Evolutionary conservation across 2,888 invertebrate species (phyloP).

Genomic region (Dysmachus trigonus): DNA sequence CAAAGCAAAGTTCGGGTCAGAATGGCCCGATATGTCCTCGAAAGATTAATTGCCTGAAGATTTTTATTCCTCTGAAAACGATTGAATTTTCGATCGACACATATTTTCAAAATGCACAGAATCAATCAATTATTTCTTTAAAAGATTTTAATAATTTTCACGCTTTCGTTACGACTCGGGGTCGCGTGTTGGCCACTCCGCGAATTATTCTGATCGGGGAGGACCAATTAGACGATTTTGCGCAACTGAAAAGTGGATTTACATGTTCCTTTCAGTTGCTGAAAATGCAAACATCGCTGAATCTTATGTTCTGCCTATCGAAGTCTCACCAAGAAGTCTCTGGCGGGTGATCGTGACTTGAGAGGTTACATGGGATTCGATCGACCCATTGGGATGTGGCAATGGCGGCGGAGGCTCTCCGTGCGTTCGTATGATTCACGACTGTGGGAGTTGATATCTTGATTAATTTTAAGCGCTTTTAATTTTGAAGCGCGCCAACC

Average conservation of each 20-base stretch:
- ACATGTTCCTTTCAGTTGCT: background rate
- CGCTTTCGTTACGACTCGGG: background rate
- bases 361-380: background rate
- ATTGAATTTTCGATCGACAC: background rate
- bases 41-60: background rate
- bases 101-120: background rate
- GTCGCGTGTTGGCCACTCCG: background rate
- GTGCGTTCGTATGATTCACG: background rate
- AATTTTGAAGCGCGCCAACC: background rate
- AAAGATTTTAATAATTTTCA: background rate
- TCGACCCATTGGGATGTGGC: background rate
- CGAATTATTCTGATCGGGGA: background rate
- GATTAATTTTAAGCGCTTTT: background rate
- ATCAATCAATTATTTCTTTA: background rate
- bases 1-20: too few species aligned
- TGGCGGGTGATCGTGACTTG: background rate
- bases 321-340: background rate
- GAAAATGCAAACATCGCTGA: background rate
- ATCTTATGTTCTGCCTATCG: background rate
- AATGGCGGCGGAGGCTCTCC: background rate
- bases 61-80: background rate
- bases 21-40: too few species aligned
- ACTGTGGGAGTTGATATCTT: background rate
- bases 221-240: background rate
- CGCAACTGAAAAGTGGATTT: background rate